Evolutionary conservation across 2,888 invertebrate genomes (phyloP).

Genomic region (Erebia epiphron): DNA sequence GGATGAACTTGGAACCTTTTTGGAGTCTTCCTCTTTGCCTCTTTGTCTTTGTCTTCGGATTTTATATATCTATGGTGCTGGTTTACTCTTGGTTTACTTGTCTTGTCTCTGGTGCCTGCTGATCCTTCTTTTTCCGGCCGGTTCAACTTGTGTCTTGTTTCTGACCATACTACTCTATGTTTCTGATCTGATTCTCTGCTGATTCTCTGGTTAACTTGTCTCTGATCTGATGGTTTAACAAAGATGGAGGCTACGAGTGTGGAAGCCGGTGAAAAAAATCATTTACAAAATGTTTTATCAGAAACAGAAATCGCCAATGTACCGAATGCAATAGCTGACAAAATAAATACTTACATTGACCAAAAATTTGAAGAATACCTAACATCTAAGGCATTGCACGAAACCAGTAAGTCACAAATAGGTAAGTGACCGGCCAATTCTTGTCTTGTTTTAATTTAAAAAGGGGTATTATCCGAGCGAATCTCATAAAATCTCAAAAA

Average conservation of each 20-base stretch:
- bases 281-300: slow-evolving; percentile 73
- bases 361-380: slow-evolving; percentile 87
- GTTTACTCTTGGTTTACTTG: too few species aligned
- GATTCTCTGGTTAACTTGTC: too few species aligned
- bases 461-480: not conserved
- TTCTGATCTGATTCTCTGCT: too few species aligned
- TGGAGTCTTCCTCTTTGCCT: too few species aligned
- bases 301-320: slow-evolving; percentile 65
- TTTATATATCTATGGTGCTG: too few species aligned
- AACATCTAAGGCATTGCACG: slow-evolving; percentile 88
- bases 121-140: too few species aligned
- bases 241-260: slow-evolving; percentile 74
- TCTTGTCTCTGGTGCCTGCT: too few species aligned
- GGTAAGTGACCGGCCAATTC: slow-evolving; percentile 73
- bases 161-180: too few species aligned
- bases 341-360: slow-evolving; percentile 83
- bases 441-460: not conserved
- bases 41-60: too few species aligned
- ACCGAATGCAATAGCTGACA: slow-evolving; percentile 69
- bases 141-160: too few species aligned
- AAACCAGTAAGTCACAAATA: slow-evolving; percentile 84
- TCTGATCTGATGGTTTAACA: slow-evolving; percentile 42
- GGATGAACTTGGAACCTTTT: too few species aligned
- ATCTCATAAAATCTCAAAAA: not conserved
- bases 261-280: slow-evolving; percentile 73